phyloP scores from a whole-genome alignment of 2,888 invertebrate genomes.

The Cremastinae sp. region DNA sequence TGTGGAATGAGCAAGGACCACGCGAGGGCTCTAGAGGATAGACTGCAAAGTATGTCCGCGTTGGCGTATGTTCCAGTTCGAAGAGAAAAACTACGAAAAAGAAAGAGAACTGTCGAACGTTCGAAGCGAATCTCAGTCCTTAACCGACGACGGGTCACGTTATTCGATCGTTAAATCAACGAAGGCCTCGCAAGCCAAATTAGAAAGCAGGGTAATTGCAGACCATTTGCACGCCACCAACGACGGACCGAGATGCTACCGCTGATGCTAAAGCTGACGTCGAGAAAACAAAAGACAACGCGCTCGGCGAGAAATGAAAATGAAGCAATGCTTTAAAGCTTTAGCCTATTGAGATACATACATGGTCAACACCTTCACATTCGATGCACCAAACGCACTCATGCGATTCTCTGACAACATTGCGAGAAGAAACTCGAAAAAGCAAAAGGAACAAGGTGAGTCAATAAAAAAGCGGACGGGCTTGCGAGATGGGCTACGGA shows the following conservation, averaged over 20 bases:
- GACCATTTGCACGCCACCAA: constrained; percentile 75
- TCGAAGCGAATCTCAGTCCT: constrained; percentile 66
- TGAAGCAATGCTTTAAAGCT: constrained; percentile 9
- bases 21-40: constrained; percentile 25
- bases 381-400: constrained; percentile 25
- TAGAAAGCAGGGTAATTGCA: constrained; percentile 76
- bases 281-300: constrained; percentile 5
- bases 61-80: constrained; percentile 15
- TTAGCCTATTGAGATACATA: constrained; percentile 39
- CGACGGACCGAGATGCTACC: constrained; percentile 71
- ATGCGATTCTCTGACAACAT: constrained; percentile 4
- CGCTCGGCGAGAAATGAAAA: background rate
- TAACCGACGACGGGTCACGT: constrained; percentile 69
- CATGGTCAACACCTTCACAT: constrained; percentile 21
- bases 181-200: constrained; percentile 70
- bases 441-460: background rate
- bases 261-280: constrained; percentile 46
- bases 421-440: background rate
- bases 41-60: constrained; percentile 4
- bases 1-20: constrained; percentile 18
- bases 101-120: constrained; percentile 31
- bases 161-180: constrained; percentile 75
- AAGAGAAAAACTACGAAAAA: background rate
- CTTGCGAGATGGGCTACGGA: background rate
- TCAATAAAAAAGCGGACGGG: background rate